Base-by-base conservation (phyloP, 2,797 vertebrate genomes). In the Melanotaenia pygmaea region DNA sequence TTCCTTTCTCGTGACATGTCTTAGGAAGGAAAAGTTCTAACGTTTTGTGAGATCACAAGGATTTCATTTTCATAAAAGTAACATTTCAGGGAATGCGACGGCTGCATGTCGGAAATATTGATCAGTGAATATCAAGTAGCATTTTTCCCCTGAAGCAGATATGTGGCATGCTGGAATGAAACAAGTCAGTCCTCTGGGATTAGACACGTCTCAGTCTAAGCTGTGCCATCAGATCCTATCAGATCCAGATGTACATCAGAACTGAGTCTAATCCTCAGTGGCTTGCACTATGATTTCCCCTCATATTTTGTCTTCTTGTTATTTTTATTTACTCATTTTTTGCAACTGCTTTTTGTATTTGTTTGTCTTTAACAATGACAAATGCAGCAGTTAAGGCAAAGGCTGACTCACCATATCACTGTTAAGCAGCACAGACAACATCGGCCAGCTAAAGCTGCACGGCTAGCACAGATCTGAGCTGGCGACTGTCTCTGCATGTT, bases 161-260 rank as follows among this genome's bases (percentile, higher is more conserved):
- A 91, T 91, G 85, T 89, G 81, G 86, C 82, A 82, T 87, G 82
- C 84, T 82, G 87, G 83, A 92, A 91, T 87, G 89, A 91, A 89
- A 91, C 80, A 83, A 89, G 86, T 89, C 88, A 89, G 81, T 81
- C 87, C 76, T 74, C 4, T 8, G 82, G 87, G 91, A 92, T 92
- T 91, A 91, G 88, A 92, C 88, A 91, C 81, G 87, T 92, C 90
- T 91, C 78, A 3, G 80, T 87, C 86, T 90, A 79, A 89, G 82
- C 85, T 88, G 83, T 91, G 84, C 89, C 89, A 92, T 93, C 86
- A 89, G 88, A 91, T 88, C 76, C 75, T 75, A 89, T 84, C 83
- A 85, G 82, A 92, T 90, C 89, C 92, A 92, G 90, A 92, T 92
- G 92, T 87, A 86, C 71, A 63, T 88, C 89, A 92, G 86, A 81